Evolutionary conservation across 2,113 vertebrate genomes (phyloP).

Genomic region (Ptilorrhoa leucosticta): DNA sequence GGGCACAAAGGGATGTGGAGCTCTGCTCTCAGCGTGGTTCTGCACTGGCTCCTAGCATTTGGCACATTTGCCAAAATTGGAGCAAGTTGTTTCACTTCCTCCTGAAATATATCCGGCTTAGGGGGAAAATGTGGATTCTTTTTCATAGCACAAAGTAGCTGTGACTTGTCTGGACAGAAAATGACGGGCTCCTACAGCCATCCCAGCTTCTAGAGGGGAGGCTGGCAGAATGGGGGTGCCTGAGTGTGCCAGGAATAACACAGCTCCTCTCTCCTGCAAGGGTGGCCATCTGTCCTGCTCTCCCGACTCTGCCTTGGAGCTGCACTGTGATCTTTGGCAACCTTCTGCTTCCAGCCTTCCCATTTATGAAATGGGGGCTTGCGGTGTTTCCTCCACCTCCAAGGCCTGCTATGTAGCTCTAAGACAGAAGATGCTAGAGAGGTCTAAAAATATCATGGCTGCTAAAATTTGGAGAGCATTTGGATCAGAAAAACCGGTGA

Average conservation of each 20-base stretch:
- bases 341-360: background rate
- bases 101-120: background rate
- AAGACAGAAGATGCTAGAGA: background rate
- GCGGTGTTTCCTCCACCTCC: background rate
- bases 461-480: background rate
- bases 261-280: background rate
- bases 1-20: background rate
- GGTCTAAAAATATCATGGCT: background rate
- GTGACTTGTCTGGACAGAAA: background rate
- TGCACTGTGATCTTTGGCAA: background rate
- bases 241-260: constrained; percentile 14
- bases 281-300: constrained; percentile 28
- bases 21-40: background rate
- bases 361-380: background rate
- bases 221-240: background rate
- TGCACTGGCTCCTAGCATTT: background rate
- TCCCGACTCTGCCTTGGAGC: background rate
- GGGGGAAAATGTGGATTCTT: background rate
- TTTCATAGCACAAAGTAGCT: background rate
- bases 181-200: background rate
- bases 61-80: background rate
- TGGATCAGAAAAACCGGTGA: background rate
- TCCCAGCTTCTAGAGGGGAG: background rate
- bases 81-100: background rate
- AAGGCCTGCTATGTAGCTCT: background rate